These are phyloP conservation scores for Ametastegia equiseti DNA, from an alignment of 2,888 invertebrate genomes.

Conservation along the genomic window DNA sequence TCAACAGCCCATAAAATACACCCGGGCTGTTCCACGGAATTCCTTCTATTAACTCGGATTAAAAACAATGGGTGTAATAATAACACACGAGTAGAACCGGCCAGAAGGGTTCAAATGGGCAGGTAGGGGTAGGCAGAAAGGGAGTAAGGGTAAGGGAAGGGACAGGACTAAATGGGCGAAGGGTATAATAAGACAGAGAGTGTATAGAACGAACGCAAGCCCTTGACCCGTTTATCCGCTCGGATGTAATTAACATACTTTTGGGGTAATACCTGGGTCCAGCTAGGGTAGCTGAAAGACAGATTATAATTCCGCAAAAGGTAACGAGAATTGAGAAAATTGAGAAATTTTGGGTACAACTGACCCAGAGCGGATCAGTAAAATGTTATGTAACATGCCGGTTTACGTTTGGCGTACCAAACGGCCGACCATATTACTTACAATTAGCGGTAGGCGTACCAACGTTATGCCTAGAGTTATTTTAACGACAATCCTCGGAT, in stretches of 20 bases:
- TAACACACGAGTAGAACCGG: conserved; percentile 36
- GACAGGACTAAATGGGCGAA: conserved; percentile 30
- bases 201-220: conserved; percentile 8
- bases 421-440: conserved; percentile 12
- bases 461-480: conserved; percentile 29
- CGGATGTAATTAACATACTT: conserved; percentile 46
- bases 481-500: conserved; percentile 46
- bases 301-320: conserved; percentile 42
- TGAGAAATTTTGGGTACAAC: conserved; percentile 3
- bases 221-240: conserved; percentile 35
- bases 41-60: conserved; percentile 47
- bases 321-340: conserved; percentile 35
- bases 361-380: conserved; percentile 28
- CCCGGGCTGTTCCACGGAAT: conserved; percentile 33
- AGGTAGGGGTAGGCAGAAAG: neutral
- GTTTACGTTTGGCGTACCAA: neutral
- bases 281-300: conserved; percentile 15
- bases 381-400: conserved; percentile 33
- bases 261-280: conserved; percentile 32
- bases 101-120: conserved; percentile 28
- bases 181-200: conserved; percentile 34
- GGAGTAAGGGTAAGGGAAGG: neutral
- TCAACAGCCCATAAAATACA: conserved; percentile 44
- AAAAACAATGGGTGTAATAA: conserved; percentile 46
- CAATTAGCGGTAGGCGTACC: conserved; percentile 29